phyloP scores from a whole-genome alignment of 2,797 vertebrate species.

The Pseudochaenichthys georgianus region DNA sequence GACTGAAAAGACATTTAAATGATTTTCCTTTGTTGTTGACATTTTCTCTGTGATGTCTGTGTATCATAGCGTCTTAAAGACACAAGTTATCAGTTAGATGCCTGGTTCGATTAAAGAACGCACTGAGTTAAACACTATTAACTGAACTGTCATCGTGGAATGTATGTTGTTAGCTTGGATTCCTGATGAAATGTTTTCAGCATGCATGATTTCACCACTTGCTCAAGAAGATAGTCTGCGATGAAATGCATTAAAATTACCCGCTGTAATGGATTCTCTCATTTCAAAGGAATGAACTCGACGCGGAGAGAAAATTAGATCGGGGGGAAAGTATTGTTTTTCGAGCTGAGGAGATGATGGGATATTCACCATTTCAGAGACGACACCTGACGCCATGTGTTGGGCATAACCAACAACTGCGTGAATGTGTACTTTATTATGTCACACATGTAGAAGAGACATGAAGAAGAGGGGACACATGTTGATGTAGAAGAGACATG shows the following conservation, averaged over 20 bases:
- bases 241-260: slow-evolving; percentile 39
- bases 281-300: slow-evolving; percentile 63
- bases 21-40: neutral
- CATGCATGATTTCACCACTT: slow-evolving; percentile 53
- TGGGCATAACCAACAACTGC: no score
- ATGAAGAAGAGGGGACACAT: no score
- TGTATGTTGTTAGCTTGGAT: slow-evolving; percentile 41
- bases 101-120: neutral
- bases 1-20: neutral
- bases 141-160: slow-evolving; percentile 33
- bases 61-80: neutral
- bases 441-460: no score
- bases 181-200: slow-evolving; percentile 56
- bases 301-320: slow-evolving; percentile 50
- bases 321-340: slow-evolving; percentile 21
- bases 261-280: slow-evolving; percentile 64
- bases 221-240: slow-evolving; percentile 45
- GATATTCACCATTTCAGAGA: slow-evolving; percentile 8
- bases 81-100: slow-evolving; percentile 10
- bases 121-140: slow-evolving; percentile 23
- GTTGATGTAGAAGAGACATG: no score
- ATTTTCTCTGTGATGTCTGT: neutral
- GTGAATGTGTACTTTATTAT: no score
- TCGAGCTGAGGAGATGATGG: slow-evolving; percentile 6
- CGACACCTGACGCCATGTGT: no score